Evolutionary conservation across 2,797 vertebrate genomes (phyloP).

Genomic region (Sebastes minor): DNA sequence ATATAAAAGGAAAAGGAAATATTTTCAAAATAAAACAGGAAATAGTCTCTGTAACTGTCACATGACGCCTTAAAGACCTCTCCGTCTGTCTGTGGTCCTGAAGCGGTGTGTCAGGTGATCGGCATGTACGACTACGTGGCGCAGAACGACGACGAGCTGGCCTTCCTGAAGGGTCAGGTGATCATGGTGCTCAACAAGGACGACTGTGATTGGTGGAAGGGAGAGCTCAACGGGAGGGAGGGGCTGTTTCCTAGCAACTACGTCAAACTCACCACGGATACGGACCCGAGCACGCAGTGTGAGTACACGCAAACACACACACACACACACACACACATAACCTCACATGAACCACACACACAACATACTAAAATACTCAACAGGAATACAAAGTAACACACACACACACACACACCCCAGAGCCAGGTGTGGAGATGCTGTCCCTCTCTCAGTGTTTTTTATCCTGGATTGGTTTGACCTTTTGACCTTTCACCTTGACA

Average conservation of each 20-base stretch:
- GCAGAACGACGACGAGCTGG: conserved; percentile 97
- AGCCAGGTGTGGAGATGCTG: conserved; percentile 75
- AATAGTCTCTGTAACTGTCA: background rate
- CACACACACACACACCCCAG: conserved; percentile 61
- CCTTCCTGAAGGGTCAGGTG: conserved; percentile 96
- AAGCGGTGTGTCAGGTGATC: conserved; percentile 95
- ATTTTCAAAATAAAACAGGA: background rate
- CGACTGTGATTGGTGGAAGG: conserved; percentile 99
- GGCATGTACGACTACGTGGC: conserved; percentile 98
- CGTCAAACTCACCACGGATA: conserved; percentile 96
- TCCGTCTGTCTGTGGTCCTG: conserved; percentile 15
- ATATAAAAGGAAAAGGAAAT: background rate
- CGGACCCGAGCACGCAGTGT: conserved; percentile 99
- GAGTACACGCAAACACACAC: conserved; percentile 79
- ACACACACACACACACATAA: background rate
- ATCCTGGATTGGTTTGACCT: conserved; percentile 62
- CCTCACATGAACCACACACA: background rate
- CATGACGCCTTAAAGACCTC: background rate
- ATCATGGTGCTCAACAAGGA: conserved; percentile 97
- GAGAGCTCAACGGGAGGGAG: conserved; percentile 92
- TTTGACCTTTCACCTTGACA: conserved; percentile 54
- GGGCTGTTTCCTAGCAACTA: conserved; percentile 99
- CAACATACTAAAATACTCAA: conserved; percentile 7
- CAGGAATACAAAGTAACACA: background rate
- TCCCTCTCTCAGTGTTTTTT: conserved; percentile 69